phyloP scores from a whole-genome alignment of 2,113 vertebrate genomes.

The Paedocypris sp. region DNA sequence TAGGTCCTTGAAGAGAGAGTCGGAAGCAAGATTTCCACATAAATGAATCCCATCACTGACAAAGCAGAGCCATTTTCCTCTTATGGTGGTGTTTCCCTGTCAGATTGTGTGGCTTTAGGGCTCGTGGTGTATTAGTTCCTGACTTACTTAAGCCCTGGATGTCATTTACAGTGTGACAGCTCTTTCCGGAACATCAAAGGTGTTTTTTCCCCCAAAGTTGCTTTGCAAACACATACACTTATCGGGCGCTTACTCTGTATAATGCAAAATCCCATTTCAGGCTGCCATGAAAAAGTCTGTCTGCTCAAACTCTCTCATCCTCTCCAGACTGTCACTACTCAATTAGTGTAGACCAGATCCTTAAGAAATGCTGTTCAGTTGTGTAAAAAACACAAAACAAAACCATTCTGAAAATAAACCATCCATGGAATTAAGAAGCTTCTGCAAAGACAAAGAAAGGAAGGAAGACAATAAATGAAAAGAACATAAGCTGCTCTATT shows the following conservation, averaged over 20 bases:
- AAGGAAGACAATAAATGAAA: too few relatives aligned
- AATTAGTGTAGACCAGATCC: too few relatives aligned
- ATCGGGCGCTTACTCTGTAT: background rate
- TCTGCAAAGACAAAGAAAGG: too few relatives aligned
- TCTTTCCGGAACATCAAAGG: conserved; percentile 9
- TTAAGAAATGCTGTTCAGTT: too few relatives aligned
- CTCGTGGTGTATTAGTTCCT: background rate
- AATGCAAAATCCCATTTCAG: background rate
- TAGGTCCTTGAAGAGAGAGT: too few relatives aligned
- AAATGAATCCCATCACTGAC: background rate
- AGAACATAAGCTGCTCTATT: too few relatives aligned
- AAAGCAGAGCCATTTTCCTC: background rate
- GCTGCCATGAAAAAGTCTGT: background rate
- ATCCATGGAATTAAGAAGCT: too few relatives aligned
- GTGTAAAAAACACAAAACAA: too few relatives aligned
- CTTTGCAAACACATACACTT: background rate
- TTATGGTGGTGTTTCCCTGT: background rate
- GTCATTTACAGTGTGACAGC: background rate
- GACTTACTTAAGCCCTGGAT: background rate
- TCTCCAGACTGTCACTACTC: too few relatives aligned
- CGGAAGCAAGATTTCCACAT: background rate
- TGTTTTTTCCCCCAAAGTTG: background rate
- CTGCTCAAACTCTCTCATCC: too few relatives aligned
- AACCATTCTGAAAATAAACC: too few relatives aligned
- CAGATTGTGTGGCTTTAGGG: background rate